phyloP scores from a whole-genome alignment of 37 sponge, comb jelly and placozoan species.

The Mnemiopsis leidyi region DNA sequence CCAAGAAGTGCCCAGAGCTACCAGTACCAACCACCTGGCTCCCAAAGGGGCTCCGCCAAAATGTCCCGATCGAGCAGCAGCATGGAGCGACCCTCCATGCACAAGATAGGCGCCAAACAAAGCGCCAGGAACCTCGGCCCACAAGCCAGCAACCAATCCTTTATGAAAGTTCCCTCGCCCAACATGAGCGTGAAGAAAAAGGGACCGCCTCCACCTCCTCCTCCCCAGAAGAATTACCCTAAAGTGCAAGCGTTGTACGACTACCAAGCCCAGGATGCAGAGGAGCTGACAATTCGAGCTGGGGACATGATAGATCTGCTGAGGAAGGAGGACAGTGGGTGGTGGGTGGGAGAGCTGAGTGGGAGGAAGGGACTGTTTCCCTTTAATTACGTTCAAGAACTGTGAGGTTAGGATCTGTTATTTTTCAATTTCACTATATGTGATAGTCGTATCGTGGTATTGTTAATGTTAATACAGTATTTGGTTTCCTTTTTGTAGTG shows the following conservation, averaged over 20 bases:
- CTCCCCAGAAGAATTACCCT: conserved; percentile 69
- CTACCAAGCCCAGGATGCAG: conserved; percentile 89
- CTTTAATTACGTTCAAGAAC: conserved; percentile 86
- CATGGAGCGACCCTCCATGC: conserved; percentile 55
- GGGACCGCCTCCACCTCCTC: conserved; percentile 72
- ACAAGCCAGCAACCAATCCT: background rate
- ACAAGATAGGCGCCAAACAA: conserved; percentile 25
- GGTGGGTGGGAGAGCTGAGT: conserved; percentile 89
- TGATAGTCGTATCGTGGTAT: too few species aligned
- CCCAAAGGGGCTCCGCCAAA: background rate
- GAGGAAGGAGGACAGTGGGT: conserved; percentile 80
- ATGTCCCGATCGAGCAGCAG: background rate
- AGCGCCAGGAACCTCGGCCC: conserved; percentile 21
- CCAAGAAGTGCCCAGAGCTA: conserved; percentile 2
- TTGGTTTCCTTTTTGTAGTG: too few species aligned
- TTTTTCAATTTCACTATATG: too few species aligned
- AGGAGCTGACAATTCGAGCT: conserved; percentile 83
- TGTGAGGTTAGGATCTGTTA: too few species aligned
- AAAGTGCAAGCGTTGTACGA: conserved; percentile 83
- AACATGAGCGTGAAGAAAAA: conserved; percentile 67
- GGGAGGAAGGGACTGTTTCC: conserved; percentile 94
- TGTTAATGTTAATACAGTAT: too few species aligned
- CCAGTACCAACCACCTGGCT: background rate
- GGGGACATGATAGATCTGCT: conserved; percentile 80
- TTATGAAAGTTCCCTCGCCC: conserved; percentile 74